Evolutionary conservation across 1,140 invertebrate genomes (phyloP).

Genomic region (Zaprionus ornatus): DNA sequence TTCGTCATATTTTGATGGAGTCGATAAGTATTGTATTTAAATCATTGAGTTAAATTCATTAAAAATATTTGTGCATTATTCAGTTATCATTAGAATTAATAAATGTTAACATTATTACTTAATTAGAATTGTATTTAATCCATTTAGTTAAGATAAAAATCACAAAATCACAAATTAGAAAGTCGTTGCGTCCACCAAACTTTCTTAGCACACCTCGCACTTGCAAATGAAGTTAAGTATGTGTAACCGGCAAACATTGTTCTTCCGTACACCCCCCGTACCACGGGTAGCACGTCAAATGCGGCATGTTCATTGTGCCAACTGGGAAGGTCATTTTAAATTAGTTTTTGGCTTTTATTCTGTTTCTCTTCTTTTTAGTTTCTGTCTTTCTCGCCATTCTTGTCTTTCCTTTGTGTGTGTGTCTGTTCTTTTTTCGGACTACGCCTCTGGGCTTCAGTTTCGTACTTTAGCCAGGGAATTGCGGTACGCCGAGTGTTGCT

Average conservation of each 20-base stretch:
- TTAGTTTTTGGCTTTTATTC: slow-evolving; percentile 64
- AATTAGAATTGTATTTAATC: too few relatives aligned
- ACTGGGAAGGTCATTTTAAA: slow-evolving; percentile 76
- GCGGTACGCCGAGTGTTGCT: slow-evolving; percentile 42
- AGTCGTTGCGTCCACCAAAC: not conserved
- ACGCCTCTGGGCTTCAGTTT: slow-evolving; percentile 24
- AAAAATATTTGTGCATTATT: too few relatives aligned
- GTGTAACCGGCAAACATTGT: slow-evolving; percentile 31
- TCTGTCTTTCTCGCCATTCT: slow-evolving; percentile 11
- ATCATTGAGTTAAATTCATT: too few relatives aligned
- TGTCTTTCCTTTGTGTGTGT: not conserved
- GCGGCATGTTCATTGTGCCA: slow-evolving; percentile 61
- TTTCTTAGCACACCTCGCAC: slow-evolving; percentile 14
- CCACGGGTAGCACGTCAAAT: slow-evolving; percentile 47
- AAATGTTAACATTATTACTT: too few relatives aligned
- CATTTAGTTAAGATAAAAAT: too few relatives aligned
- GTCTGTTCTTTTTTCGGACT: slow-evolving; percentile 12
- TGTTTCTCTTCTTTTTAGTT: slow-evolving; percentile 13
- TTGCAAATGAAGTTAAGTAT: slow-evolving; percentile 58
- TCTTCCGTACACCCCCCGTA: slow-evolving; percentile 17
- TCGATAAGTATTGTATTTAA: too few relatives aligned
- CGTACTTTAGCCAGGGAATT: slow-evolving; percentile 52
- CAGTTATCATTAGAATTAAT: too few relatives aligned
- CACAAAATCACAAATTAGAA: not conserved
- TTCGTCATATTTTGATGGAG: too few relatives aligned